Percentiles rank a stretch among this genome's conserved stretches.
phyloP scores from a whole-genome alignment of 2,888 invertebrate species.

The Ophioninae sp. region DNA sequence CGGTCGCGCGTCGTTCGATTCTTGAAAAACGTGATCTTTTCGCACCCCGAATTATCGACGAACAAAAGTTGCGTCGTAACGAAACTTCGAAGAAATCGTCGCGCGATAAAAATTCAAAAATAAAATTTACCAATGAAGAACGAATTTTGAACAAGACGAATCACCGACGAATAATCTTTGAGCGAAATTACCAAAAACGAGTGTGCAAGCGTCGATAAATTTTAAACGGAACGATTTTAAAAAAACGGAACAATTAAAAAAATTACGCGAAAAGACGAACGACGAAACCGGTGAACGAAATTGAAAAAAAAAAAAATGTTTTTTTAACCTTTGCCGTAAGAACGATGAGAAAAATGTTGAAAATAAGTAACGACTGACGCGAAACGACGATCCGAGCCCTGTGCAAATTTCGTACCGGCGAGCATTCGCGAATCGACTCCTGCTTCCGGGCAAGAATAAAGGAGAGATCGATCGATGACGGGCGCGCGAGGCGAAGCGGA shows the following conservation, averaged over 20 bases:
- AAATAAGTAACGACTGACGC: not conserved
- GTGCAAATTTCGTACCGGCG: not conserved
- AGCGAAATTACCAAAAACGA: not conserved
- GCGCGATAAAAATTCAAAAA: too few species aligned
- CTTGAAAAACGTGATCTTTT: not conserved
- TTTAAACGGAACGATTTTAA: not conserved
- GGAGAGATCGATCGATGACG: not conserved
- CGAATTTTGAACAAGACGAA: not conserved
- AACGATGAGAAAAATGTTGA: not conserved
- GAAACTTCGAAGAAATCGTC: not conserved
- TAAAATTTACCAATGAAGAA: too few species aligned
- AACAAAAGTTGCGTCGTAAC: not conserved
- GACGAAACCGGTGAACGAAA: not conserved
- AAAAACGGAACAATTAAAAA: not conserved
- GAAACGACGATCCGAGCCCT: not conserved
- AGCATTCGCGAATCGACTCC: not conserved
- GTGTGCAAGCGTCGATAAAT: not conserved
- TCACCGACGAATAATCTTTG: not conserved
- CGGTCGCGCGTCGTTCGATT: slow-evolving; percentile 1
- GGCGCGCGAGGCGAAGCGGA: too few species aligned
- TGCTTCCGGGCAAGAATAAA: not conserved
- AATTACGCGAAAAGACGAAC: not conserved
- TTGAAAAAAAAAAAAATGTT: not conserved
- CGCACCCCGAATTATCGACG: not conserved
- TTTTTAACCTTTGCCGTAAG: not conserved